Evolutionary conservation across 1,140 invertebrate genomes (phyloP).

Genomic region (Drosophila ananassae): DNA sequence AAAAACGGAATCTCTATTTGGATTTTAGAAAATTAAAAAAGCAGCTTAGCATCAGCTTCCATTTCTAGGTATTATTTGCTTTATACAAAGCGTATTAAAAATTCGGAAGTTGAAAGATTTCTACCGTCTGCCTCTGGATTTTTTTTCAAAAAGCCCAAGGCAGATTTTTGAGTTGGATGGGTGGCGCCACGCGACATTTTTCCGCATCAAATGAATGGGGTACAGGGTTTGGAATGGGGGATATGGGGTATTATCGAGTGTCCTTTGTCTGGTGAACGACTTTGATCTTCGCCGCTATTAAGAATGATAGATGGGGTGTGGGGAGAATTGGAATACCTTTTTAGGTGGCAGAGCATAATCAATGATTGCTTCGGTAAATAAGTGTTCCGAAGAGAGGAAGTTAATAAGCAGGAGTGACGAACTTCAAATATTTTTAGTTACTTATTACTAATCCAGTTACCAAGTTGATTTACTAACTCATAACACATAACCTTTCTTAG

Average conservation of each 20-base stretch:
- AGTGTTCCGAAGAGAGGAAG: no score
- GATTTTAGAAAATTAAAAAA: constrained; percentile 77
- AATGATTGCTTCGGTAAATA: neutral
- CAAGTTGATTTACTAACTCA: neutral
- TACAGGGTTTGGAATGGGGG: neutral
- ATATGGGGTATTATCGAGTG: constrained; percentile 28
- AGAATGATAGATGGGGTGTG: neutral
- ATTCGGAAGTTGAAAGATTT: constrained; percentile 44
- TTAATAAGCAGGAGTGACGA: neutral
- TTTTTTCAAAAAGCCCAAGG: constrained; percentile 23
- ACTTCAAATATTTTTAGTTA: no score
- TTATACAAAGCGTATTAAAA: constrained; percentile 65
- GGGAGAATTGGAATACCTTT: neutral
- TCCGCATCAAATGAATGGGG: constrained; percentile 57
- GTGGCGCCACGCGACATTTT: constrained; percentile 75
- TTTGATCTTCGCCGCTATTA: constrained; percentile 57
- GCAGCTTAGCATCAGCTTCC: constrained; percentile 54
- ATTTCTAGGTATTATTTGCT: constrained; percentile 53
- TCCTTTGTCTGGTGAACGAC: constrained; percentile 52
- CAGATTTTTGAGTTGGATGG: constrained; percentile 48
- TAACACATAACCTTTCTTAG: neutral
- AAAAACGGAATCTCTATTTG: constrained; percentile 46
- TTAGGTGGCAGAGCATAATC: constrained; percentile 32
- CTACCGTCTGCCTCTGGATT: constrained; percentile 6
- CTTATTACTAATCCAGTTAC: no score